Conservation (phyloP, 1,140 invertebrate genomes). For the Choristoneura fumiferana region DNA sequence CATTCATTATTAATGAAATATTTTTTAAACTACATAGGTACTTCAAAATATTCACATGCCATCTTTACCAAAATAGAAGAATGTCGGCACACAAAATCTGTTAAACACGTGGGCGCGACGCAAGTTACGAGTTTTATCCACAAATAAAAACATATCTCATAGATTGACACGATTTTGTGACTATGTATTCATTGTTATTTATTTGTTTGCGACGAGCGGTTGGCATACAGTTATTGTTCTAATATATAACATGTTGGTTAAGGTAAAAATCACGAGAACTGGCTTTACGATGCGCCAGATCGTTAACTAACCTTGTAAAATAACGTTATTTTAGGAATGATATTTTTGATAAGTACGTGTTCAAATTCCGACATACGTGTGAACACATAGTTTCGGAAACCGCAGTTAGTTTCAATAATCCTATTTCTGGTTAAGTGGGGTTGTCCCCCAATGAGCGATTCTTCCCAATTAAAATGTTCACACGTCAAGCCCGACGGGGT, state of each 20-base stretch:
- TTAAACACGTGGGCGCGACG: constrained; percentile 47
- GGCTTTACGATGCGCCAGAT: too few species aligned
- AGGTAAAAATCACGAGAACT: too few species aligned
- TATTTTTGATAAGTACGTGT: constrained; percentile 13
- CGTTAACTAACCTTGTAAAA: neutral
- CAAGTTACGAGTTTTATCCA: constrained; percentile 45
- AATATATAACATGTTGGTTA: too few species aligned
- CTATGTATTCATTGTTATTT: constrained; percentile 42
- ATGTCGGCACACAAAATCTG: neutral
- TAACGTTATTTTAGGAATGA: constrained; percentile 6
- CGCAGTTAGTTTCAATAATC: constrained; percentile 39
- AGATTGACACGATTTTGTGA: constrained; percentile 52
- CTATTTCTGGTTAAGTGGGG: constrained; percentile 42
- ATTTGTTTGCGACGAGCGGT: constrained; percentile 35
- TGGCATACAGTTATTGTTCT: too few species aligned
- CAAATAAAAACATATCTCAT: constrained; percentile 63
- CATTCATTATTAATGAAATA: too few species aligned
- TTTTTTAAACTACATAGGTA: too few species aligned
- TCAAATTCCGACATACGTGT: constrained; percentile 10
- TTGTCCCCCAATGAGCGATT: constrained; percentile 51
- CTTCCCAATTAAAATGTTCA: constrained; percentile 71
- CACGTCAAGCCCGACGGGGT: constrained; percentile 63
- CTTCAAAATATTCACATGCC: neutral
- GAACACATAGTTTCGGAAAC: constrained; percentile 10
- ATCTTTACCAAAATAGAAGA: constrained; percentile 2